phyloP scores from a whole-genome alignment of 2,797 vertebrate genomes.

The Oreonectes daqikongensis region DNA sequence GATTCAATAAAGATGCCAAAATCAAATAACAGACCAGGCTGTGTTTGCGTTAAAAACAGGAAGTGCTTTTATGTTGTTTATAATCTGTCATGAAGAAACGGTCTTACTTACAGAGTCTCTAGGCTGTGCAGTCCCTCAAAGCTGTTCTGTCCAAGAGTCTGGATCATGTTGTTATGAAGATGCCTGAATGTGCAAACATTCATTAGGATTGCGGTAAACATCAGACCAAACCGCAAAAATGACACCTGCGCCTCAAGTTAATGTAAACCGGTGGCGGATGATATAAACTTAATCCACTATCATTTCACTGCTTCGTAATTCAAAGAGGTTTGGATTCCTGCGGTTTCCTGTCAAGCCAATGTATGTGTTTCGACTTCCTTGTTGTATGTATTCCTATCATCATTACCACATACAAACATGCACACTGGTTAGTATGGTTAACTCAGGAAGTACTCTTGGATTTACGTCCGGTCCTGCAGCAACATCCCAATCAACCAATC shows the following conservation, averaged over 20 bases:
- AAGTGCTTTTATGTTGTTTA: conserved; percentile 53
- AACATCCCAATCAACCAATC: too few species aligned
- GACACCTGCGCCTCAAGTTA: conserved; percentile 38
- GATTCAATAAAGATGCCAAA: conserved; percentile 37
- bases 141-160: conserved; percentile 85
- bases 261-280: not conserved
- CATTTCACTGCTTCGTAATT: conserved; percentile 29
- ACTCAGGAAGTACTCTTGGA: too few species aligned
- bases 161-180: conserved; percentile 95
- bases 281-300: conserved; percentile 19
- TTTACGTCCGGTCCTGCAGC: too few species aligned
- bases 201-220: conserved; percentile 46
- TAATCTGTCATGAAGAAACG: conserved; percentile 35
- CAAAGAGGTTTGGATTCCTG: conserved; percentile 10
- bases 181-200: conserved; percentile 78
- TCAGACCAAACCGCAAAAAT: conserved; percentile 39
- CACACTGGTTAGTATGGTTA: too few species aligned
- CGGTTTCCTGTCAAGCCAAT: conserved; percentile 22
- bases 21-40: conserved; percentile 48
- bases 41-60: conserved; percentile 48
- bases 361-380: conserved; percentile 4
- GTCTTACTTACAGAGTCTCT: conserved; percentile 93
- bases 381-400: not conserved
- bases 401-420: not conserved
- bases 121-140: conserved; percentile 92